These are phyloP conservation scores for Panthera uncia DNA, from an alignment of 2,113 vertebrate species.

Conservation along the genomic window DNA sequence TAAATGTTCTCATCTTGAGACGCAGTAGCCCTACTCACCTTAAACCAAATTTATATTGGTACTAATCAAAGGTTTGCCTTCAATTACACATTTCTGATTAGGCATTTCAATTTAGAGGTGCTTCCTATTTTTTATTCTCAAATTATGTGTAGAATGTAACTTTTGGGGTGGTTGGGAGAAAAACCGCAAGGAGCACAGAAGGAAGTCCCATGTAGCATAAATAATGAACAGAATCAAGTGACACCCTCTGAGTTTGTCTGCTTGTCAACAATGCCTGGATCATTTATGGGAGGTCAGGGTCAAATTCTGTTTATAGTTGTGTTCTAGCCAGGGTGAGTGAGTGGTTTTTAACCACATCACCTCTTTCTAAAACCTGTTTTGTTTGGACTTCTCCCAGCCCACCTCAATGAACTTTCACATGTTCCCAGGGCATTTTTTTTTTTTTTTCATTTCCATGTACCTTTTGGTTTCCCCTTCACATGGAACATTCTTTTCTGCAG, in stretches of 20 bases:
- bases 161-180: background rate
- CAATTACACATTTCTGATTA: background rate
- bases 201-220: background rate
- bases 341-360: constrained; percentile 61
- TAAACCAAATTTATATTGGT: background rate
- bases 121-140: constrained; percentile 1
- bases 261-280: constrained; percentile 62
- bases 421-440: constrained; percentile 31
- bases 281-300: constrained; percentile 57
- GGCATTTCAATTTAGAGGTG: background rate
- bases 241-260: constrained; percentile 56
- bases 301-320: constrained; percentile 72
- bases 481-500: constrained; percentile 24
- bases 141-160: background rate
- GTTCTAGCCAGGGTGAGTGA: constrained; percentile 55
- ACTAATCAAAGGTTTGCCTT: background rate
- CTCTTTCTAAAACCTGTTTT: constrained; percentile 73
- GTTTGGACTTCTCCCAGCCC: constrained; percentile 73
- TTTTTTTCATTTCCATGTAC: background rate
- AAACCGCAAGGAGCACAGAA: background rate
- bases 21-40: background rate
- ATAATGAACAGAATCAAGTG: background rate
- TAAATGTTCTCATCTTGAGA: background rate
- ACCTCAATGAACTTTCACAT: constrained; percentile 42
- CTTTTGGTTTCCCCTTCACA: constrained; percentile 48